Conservation (phyloP, 2,113 vertebrate genomes). For the Scytalopus superciliaris region DNA sequence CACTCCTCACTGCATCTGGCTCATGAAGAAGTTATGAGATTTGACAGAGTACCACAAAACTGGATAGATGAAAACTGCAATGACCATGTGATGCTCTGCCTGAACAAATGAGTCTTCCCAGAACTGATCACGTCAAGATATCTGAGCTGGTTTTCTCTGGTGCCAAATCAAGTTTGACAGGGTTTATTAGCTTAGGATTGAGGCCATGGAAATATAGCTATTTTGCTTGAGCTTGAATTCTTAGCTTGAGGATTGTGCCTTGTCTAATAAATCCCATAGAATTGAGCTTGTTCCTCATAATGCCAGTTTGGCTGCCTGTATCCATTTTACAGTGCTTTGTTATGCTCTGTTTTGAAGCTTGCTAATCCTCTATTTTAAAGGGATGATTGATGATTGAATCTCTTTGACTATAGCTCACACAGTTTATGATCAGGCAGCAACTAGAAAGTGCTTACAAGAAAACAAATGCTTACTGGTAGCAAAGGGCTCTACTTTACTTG, state of each 20-base stretch:
- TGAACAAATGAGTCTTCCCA: not conserved
- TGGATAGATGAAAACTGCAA: not conserved
- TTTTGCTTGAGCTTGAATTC: not conserved
- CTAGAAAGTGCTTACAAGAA: not conserved
- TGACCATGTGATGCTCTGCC: not conserved
- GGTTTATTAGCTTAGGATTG: constrained; percentile 9
- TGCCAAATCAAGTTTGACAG: constrained; percentile 4
- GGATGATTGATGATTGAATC: not conserved
- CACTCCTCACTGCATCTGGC: not conserved
- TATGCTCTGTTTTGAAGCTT: not conserved
- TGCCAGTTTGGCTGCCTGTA: not conserved
- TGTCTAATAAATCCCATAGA: not conserved
- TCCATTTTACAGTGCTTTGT: not conserved
- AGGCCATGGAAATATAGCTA: not conserved
- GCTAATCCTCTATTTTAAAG: not conserved
- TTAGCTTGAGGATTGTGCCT: not conserved
- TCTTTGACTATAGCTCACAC: not conserved
- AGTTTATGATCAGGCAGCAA: not conserved
- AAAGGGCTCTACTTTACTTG: not conserved
- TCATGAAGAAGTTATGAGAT: not conserved
- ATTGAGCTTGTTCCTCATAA: not conserved
- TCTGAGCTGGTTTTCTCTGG: not conserved
- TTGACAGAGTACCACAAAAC: not conserved
- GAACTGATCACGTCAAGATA: not conserved
- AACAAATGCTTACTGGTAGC: not conserved